Evolutionary conservation across 2,113 vertebrate genomes (phyloP), one percentile per base, ranked within the genome.

Genomic region (Litocranius walleri): DNA sequence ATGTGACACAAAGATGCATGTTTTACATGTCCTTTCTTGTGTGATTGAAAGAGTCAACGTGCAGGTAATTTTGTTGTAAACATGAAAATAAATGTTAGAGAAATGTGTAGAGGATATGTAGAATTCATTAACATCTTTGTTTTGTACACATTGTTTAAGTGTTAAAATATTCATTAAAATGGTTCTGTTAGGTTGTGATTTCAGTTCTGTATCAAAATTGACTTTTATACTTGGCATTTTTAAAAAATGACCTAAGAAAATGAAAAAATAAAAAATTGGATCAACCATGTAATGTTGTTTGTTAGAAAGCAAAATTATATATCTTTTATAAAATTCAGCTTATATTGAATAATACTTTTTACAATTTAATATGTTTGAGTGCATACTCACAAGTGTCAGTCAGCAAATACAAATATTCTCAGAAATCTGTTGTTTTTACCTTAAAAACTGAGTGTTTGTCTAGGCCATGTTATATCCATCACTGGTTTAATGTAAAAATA

Each of bases 1-100:
- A 16, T 99, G 99, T 86, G 99, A 99, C 98, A 99, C 99, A n/a
- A 99, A 99, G 98, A 99, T 99, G 99, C 99, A 99, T 88, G 99
- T 99, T 96, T 99, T 99, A 96, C 99, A 99, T 23, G 99, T 99
- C 95, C 99, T 99, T 83, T 99, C 99, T 95, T 99, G 99, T 94
- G 99, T 99, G 98, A 99, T 99, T 30, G 99, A 99, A 98, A 99
- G 99, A 99, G 99, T 99, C 88, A 99, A 99, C 96, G 98, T 99
- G 77, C 99, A 99, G 99, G 99, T 99, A 99, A 98, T 97, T 94
- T 57, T 95, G 78, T 94, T 88, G n/a, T 30, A 43, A 56, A 61
- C 77, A 93, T 36, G 92, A 84, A 97, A 71, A 25, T 91, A 94
- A 82, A 40, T 93, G 19, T 91, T 36, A 93, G 88, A 19, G 36